These are phyloP conservation scores for Bombycilla garrulus DNA, from an alignment of 2,113 vertebrate genomes.

Conservation along the genomic window DNA sequence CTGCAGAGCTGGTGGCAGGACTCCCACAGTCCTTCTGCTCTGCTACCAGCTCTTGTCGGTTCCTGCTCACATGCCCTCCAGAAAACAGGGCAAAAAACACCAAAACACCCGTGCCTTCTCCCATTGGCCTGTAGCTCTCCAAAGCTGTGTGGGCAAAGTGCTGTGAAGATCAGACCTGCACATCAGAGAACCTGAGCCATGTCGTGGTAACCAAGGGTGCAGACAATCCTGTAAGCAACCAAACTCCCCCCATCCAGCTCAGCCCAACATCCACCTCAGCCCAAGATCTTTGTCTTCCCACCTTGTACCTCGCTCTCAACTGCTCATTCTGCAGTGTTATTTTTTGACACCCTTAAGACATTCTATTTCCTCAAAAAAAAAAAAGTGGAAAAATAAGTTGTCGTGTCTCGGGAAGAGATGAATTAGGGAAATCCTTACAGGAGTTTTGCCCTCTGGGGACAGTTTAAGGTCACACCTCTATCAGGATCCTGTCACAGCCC, in stretches of 20 bases:
- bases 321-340: neutral
- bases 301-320: neutral
- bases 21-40: neutral
- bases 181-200: neutral
- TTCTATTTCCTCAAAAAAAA: neutral
- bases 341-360: neutral
- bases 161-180: neutral
- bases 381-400: neutral
- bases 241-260: neutral
- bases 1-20: neutral
- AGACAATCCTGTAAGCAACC: neutral
- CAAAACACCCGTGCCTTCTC: neutral
- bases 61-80: fast-evolving
- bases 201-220: neutral
- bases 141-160: neutral
- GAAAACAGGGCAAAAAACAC: neutral
- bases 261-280: neutral
- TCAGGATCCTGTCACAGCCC: neutral
- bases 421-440: neutral
- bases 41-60: neutral
- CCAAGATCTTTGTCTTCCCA: fast-evolving
- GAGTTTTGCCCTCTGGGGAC: neutral
- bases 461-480: neutral
- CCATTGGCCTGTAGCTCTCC: neutral
- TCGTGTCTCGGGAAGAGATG: neutral